Percentiles rank a stretch among this genome's conserved stretches.
phyloP scores from a whole-genome alignment of 2,888 invertebrate genomes.

The Celastrina argiolus region DNA sequence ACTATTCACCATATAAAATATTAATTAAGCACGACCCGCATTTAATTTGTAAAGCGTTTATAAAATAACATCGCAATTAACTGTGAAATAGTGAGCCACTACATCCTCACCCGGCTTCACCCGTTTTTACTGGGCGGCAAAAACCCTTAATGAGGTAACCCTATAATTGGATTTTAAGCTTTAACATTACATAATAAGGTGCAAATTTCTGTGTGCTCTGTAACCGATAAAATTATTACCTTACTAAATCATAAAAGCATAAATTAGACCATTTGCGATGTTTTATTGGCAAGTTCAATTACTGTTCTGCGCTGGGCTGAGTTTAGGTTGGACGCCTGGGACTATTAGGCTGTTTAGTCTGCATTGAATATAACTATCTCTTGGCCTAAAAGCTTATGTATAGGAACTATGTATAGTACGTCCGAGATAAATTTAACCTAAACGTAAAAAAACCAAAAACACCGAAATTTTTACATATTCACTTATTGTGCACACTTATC shows the following conservation, averaged over 20 bases:
- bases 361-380: not conserved
- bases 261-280: not conserved
- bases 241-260: constrained; percentile 12
- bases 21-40: constrained; percentile 3
- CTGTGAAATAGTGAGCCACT: not conserved
- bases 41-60: constrained; percentile 6
- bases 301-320: too few relatives aligned
- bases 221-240: constrained; percentile 3
- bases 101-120: constrained; percentile 3
- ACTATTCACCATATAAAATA: not conserved
- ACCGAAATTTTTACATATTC: too few relatives aligned
- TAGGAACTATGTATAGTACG: not conserved
- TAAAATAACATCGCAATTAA: constrained; percentile 11
- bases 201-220: not conserved
- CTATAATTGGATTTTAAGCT: not conserved
- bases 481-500: too few relatives aligned
- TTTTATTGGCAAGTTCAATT: not conserved
- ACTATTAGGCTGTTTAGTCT: not conserved
- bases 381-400: not conserved
- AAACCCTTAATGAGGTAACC: constrained; percentile 4
- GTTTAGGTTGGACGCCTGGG: not conserved
- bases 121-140: not conserved
- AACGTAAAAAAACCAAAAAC: too few relatives aligned
- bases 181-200: not conserved
- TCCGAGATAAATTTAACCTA: too few relatives aligned